Evolutionary conservation across 2,113 vertebrate genomes (phyloP), one percentile per base, ranked within the genome.

Genomic region (Tiliqua scincoides): DNA sequence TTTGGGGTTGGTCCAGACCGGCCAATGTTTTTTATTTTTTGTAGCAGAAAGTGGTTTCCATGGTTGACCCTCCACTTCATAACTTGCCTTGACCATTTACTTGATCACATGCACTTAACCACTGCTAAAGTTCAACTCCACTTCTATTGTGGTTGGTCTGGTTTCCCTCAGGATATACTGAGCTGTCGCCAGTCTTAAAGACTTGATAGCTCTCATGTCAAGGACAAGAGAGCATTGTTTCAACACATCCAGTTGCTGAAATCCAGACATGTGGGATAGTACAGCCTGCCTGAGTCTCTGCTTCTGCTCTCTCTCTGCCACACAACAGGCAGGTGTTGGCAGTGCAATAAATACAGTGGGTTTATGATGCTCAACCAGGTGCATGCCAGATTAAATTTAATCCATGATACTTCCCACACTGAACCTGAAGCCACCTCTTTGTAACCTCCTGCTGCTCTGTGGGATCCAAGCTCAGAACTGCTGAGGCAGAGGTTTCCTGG

Each of bases 1-100:
- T 79, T 74, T 71, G n/a, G 68, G 92, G 59, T 83, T 87, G 92
- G 85, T 30, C 63, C 11, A 68, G 65, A 68, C 30, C 65, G 14
- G 23, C 23, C 23, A 52, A 30, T 14, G 4, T 18, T 75, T 18
- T 4, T 5, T 30, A 12, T 75, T 30, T 32, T 54, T 30, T 52
- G 27, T 15, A 15, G 11, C 73, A 52, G 10, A 40, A 74, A 74
- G n/a, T 48, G 43, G 43, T 48, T 48, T 48, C 43, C 43, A 48
- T 48, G 8, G 43, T 8, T 48, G 43, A 48, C 43, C 43, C 43
- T 48, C 8, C 43, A 48, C 43, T 48, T 48, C 4, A 48, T 48
- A 48, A 48, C 43, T 48, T 5, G 43, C 43, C 43, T 8, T 5
- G 4, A 48, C 8, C 43, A 48, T 48, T 48, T 48, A 48, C 43